Evolutionary conservation across 2,888 invertebrate species (phyloP).

Genomic region (Hemithea aestivaria): DNA sequence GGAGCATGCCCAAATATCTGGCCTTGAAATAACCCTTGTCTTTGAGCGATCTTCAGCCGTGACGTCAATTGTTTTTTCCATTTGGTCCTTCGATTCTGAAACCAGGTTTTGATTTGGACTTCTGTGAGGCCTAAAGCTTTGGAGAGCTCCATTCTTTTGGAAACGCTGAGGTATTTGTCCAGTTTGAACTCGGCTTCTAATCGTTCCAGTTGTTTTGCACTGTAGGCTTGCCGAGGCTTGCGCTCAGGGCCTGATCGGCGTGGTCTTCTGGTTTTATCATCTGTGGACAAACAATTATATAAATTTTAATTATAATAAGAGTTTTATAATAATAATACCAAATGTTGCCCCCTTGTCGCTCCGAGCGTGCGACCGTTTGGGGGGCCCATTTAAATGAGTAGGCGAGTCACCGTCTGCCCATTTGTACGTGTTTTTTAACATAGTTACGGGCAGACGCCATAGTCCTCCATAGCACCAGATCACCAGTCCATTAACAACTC

Average conservation of each 20-base stretch:
- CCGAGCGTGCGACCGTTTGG: too few relatives aligned
- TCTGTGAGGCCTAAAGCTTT: constrained; percentile 93
- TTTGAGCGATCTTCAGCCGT: constrained; percentile 91
- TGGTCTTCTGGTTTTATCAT: constrained; percentile 89
- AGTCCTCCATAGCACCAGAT: too few relatives aligned
- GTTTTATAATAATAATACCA: too few relatives aligned
- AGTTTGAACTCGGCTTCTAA: constrained; percentile 96
- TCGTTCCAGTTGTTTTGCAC: constrained; percentile 93
- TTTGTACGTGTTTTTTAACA: too few relatives aligned
- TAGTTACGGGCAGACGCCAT: too few relatives aligned
- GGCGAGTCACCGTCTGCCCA: too few relatives aligned
- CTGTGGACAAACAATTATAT: constrained; percentile 56
- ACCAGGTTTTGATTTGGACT: constrained; percentile 98
- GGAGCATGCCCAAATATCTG: constrained; percentile 82
- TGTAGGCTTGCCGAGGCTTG: constrained; percentile 97
- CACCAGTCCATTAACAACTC: too few relatives aligned
- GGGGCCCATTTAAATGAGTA: too few relatives aligned
- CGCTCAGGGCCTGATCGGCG: constrained; percentile 93
- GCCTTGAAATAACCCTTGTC: constrained; percentile 87
- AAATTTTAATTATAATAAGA: too few relatives aligned
- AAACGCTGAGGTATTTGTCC: constrained; percentile 97
- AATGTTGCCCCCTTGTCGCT: too few relatives aligned
- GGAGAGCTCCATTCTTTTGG: constrained; percentile 95
- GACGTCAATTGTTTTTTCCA: constrained; percentile 98
- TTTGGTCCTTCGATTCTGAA: constrained; percentile 96